A percentile compares a stretch with the other conserved stretches of the same genome.
phyloP scores from a whole-genome alignment of 2,888 invertebrate species.

The Psococerastis gibbosa region DNA sequence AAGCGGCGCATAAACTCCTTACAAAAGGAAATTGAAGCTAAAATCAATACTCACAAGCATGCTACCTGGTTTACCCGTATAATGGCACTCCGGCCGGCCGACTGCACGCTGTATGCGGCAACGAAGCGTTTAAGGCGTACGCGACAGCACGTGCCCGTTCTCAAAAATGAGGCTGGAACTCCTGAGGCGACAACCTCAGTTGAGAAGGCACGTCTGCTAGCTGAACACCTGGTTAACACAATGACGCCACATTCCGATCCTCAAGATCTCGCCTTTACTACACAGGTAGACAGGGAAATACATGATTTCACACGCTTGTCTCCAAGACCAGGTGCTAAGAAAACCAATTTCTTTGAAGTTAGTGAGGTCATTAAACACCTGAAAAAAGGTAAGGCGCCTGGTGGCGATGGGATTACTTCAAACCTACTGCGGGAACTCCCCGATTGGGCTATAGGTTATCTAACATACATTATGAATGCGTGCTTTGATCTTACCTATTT shows the following conservation, averaged over 20 bases:
- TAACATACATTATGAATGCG: conserved; percentile 10
- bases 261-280: too few relatives aligned
- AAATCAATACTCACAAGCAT: neutral
- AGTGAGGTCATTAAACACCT: too few relatives aligned
- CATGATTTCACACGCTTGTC: neutral
- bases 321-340: too few relatives aligned
- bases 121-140: neutral
- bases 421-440: neutral
- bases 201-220: neutral
- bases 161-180: neutral
- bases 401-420: neutral
- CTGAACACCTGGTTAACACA: neutral
- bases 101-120: neutral
- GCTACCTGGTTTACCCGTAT: too few relatives aligned
- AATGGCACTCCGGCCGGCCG: neutral
- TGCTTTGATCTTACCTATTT: conserved; percentile 13
- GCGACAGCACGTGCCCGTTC: neutral
- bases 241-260: neutral
- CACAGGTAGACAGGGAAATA: neutral
- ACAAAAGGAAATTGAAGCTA: neutral
- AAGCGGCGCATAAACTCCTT: neutral
- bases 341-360: too few relatives aligned
- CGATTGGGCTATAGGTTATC: neutral
- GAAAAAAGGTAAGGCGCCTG: neutral
- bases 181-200: neutral